These are phyloP conservation scores for Andricus grossulariae DNA, from an alignment of 1,140 invertebrate species.

Conservation along the genomic window DNA sequence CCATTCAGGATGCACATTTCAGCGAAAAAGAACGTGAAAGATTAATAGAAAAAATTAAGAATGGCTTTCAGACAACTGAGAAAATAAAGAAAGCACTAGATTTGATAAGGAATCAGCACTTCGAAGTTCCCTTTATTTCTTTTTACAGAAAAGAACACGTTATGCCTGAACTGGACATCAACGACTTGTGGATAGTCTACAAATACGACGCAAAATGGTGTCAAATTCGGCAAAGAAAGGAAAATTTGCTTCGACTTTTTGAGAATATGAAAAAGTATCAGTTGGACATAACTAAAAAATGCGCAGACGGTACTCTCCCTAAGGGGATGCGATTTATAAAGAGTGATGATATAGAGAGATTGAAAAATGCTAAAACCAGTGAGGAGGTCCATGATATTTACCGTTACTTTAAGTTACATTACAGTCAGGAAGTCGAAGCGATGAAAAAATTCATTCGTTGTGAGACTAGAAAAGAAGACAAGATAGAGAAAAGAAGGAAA, in stretches of 20 bases:
- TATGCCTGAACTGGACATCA: slow-evolving; percentile 94
- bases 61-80: slow-evolving; percentile 81
- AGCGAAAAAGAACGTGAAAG: slow-evolving; percentile 65
- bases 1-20: slow-evolving; percentile 81
- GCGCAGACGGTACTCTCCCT: slow-evolving; percentile 88
- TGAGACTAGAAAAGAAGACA: slow-evolving; percentile 78
- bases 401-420: slow-evolving; percentile 95
- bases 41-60: slow-evolving; percentile 76
- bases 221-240: slow-evolving; percentile 91
- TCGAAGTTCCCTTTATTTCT: slow-evolving; percentile 98
- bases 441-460: slow-evolving; percentile 86
- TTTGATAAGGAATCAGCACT: slow-evolving; percentile 95
- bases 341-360: slow-evolving; percentile 91
- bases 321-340: slow-evolving; percentile 89
- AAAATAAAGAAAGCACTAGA: slow-evolving; percentile 97
- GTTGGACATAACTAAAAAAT: slow-evolving; percentile 87
- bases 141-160: slow-evolving; percentile 99
- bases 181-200: slow-evolving; percentile 98
- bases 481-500: slow-evolving; percentile 66
- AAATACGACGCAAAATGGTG: slow-evolving; percentile 98
- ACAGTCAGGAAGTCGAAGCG: slow-evolving; percentile 88
- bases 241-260: slow-evolving; percentile 88
- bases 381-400: slow-evolving; percentile 96
- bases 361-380: slow-evolving; percentile 88
- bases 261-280: slow-evolving; percentile 96